Percentiles rank a stretch among this genome's conserved stretches.
These are phyloP conservation scores for Leuciscus waleckii DNA, from an alignment of 2,797 vertebrate genomes.

Conservation along the genomic window DNA sequence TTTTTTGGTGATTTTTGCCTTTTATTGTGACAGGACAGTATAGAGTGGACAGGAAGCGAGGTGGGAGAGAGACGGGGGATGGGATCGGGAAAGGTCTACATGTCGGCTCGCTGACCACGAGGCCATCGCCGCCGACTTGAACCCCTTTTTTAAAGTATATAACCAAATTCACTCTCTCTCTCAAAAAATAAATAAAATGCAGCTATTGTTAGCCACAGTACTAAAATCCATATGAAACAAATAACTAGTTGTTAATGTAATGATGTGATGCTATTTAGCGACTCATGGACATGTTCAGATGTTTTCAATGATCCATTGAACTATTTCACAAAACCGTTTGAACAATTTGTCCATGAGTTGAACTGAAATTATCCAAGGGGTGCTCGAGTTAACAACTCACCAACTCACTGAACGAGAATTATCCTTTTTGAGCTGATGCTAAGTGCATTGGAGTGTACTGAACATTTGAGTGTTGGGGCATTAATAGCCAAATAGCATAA, in stretches of 20 bases:
- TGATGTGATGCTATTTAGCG: not conserved
- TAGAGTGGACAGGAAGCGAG: no score
- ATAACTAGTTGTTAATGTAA: not conserved
- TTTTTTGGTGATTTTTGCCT: no score
- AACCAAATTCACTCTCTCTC: no score
- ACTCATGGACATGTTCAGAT: not conserved
- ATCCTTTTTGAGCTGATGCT: not conserved
- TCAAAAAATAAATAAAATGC: no score
- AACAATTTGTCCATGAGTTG: not conserved
- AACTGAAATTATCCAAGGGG: not conserved
- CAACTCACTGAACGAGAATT: not conserved
- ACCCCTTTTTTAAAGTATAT: no score
- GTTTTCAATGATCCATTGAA: not conserved
- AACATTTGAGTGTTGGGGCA: not conserved
- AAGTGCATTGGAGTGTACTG: not conserved
- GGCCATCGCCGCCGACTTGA: no score
- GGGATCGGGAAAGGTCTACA: no score
- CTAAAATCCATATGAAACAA: not conserved
- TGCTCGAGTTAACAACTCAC: not conserved
- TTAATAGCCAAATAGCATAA: slow-evolving; percentile 1
- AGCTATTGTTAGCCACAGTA: not conserved
- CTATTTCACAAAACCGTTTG: not conserved
- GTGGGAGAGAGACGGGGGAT: no score
- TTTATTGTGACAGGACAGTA: no score
- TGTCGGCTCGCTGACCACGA: no score